Conservation (phyloP, 2,113 vertebrate genomes). For the Passer domesticus region DNA sequence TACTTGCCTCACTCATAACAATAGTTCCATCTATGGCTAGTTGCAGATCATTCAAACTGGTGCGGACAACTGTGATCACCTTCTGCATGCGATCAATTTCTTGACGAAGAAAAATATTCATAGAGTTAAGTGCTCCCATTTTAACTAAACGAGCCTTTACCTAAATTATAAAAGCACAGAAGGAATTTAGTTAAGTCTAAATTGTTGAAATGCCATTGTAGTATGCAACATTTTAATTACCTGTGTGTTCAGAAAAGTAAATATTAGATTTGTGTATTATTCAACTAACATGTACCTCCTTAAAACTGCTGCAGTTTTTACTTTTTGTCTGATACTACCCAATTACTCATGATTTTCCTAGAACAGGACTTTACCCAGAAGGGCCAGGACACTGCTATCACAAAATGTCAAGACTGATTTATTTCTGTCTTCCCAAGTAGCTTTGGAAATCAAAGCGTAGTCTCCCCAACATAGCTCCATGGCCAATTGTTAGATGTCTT, state of each 20-base stretch:
- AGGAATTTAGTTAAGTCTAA: background rate
- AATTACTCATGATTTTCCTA: background rate
- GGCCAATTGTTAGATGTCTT: background rate
- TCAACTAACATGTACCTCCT: background rate
- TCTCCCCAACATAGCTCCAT: background rate
- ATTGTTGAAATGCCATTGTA: background rate
- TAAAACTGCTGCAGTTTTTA: background rate
- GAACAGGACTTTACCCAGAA: background rate
- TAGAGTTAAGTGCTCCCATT: conserved; percentile 80
- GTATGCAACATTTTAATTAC: background rate
- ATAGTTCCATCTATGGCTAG: conserved; percentile 81
- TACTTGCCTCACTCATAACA: conserved; percentile 81
- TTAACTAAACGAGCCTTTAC: conserved; percentile 75
- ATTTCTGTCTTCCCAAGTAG: background rate
- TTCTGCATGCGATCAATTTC: conserved; percentile 82
- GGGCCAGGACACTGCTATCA: background rate
- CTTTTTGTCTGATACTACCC: background rate
- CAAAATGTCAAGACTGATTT: background rate
- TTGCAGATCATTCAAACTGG: conserved; percentile 72
- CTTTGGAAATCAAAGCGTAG: background rate
- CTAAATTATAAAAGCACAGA: conserved; percentile 50
- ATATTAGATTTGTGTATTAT: background rate
- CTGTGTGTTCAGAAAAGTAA: background rate
- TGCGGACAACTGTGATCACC: conserved; percentile 72
- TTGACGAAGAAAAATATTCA: conserved; percentile 83